phyloP scores from a whole-genome alignment of 2,888 invertebrate species.

The Phrixothrix hirtus region DNA sequence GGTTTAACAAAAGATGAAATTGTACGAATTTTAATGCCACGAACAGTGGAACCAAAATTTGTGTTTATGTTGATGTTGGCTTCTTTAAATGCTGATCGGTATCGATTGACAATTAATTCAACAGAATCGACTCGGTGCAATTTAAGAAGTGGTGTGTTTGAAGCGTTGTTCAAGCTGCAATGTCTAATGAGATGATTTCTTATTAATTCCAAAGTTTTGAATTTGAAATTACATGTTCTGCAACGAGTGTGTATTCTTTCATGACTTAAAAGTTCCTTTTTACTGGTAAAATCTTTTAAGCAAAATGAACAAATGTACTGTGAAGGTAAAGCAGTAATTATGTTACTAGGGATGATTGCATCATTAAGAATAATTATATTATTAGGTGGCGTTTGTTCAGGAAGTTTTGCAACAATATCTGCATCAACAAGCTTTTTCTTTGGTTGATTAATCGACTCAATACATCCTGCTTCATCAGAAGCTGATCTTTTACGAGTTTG shows the following conservation, averaged over 20 bases:
- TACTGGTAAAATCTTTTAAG: conserved; percentile 3
- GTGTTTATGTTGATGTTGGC: background rate
- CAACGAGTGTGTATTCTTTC: conserved; percentile 10
- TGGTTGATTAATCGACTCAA: background rate
- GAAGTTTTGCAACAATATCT: background rate
- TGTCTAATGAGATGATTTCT: conserved; percentile 11
- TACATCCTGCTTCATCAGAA: background rate
- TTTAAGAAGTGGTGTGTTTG: conserved; percentile 8
- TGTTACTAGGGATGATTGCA: too few species aligned
- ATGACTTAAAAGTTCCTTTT: conserved; percentile 7
- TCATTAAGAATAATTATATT: background rate
- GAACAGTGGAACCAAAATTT: background rate
- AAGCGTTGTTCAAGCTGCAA: conserved; percentile 6
- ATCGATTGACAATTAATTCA: background rate
- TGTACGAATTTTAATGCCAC: background rate
- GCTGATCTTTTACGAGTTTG: background rate
- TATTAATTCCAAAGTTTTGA: conserved; percentile 5
- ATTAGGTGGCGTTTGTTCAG: background rate
- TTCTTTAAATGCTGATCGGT: background rate
- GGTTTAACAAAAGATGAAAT: background rate
- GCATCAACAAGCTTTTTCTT: background rate
- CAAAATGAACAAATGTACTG: conserved; percentile 14
- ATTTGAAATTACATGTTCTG: conserved; percentile 8
- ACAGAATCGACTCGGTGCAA: conserved; percentile 12
- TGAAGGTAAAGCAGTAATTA: too few species aligned